phyloP scores from a whole-genome alignment of 2,113 vertebrate species.

The Bostrychus sinensis region DNA sequence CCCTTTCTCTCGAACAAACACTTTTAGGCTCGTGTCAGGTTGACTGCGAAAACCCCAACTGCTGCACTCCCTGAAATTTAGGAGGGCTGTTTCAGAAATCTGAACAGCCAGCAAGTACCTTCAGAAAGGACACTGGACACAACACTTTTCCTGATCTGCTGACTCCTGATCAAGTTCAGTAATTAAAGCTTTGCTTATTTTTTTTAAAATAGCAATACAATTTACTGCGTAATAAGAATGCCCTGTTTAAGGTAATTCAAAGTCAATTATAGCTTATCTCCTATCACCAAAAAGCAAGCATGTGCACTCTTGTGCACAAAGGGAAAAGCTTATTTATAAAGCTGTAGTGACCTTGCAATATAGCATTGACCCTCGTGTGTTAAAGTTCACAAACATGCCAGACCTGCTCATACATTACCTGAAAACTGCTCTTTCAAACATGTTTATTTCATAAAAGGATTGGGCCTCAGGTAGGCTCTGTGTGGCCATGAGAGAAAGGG shows the following conservation, averaged over 20 bases:
- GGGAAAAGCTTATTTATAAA: not conserved
- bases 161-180: conserved; percentile 1
- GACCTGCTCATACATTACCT: conserved; percentile 1
- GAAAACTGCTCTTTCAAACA: conserved; percentile 27
- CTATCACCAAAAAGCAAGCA: not conserved
- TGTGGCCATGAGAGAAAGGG: conserved; percentile 46
- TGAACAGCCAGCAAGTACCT: conserved; percentile 27
- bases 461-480: conserved; percentile 37
- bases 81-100: conserved; percentile 22
- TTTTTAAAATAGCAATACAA: not conserved
- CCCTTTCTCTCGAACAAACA: conserved; percentile 1
- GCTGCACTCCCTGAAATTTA: conserved; percentile 17
- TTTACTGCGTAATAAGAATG: not conserved
- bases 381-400: not conserved
- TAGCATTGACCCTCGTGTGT: conserved; percentile 21
- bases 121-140: conserved; percentile 23
- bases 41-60: conserved; percentile 10
- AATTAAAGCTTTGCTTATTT: conserved; percentile 7
- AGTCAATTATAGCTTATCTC: not conserved
- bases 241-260: not conserved
- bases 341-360: conserved; percentile 2
- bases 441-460: conserved; percentile 22
- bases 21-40: conserved; percentile 5
- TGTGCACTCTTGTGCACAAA: not conserved
- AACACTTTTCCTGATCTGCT: not conserved